Evolutionary conservation across 2,888 invertebrate genomes (phyloP), one percentile per base, ranked within the genome.

Genomic region (Himalopsyche kuldschensis): DNA sequence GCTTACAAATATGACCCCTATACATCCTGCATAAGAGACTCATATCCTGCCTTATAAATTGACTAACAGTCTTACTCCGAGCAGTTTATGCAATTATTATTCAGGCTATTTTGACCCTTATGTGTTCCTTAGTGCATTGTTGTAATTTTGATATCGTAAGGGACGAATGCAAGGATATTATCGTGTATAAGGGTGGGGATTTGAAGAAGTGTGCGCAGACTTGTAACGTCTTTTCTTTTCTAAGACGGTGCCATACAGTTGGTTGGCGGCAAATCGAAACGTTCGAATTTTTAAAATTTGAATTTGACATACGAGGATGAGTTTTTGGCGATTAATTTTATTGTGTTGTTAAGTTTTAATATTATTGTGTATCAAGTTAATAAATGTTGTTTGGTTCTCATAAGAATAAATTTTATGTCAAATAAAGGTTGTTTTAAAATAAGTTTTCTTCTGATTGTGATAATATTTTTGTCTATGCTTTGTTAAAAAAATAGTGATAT

Each of bases 161-260:
- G 82, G 78, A 41, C 78, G 27, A 30, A 78, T 78, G 55, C 11
- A 82, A 41, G 82, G 82, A 48, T 82, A 82, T 82, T 82, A 75
- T 75, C 46, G 24, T 47, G 79, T 69, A 82, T 82, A 82, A 82
- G 82, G 82, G 82, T 79, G 82, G 82, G 85, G 83, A 41, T 84
- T 84, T 81, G 48, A 84, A 85, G 84, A 84, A 79, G 75, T 84
- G 78, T 55, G 75, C 76, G 78, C 82, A 82, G 80, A 84, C 82
- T 79, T 80, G 75, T 85, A 85, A 85, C 85, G 85, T 85, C 85
- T 85, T 85, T 85, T 84, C 85, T 76, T 84, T 84, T 82, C 80
- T 78, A 85, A 85, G 83, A 82, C 84, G 79, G 84, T 85, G 85
- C 85, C 85, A 82, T 84, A 85, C 84, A 82, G 84, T 85, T 85